phyloP scores from a whole-genome alignment of 1,140 invertebrate genomes.

The Aplysia californica region DNA sequence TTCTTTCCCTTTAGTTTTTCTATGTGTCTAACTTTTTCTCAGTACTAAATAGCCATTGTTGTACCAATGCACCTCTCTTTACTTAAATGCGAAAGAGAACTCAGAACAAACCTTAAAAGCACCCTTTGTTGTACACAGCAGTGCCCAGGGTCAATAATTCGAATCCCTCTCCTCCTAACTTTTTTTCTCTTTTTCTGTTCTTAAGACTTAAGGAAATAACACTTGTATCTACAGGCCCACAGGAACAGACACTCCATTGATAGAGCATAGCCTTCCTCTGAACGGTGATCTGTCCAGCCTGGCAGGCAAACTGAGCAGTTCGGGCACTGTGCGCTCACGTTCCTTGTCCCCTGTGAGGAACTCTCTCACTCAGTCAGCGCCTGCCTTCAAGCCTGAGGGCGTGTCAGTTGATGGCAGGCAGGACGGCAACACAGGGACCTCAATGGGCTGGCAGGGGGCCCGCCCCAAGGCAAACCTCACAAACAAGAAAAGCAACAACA shows the following conservation, averaged over 20 bases:
- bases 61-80: too few species aligned
- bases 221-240: not conserved
- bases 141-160: too few species aligned
- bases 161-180: too few species aligned
- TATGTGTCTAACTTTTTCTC: too few species aligned
- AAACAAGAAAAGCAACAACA: constrained; percentile 2
- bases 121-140: too few species aligned
- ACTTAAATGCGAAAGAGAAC: too few species aligned
- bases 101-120: too few species aligned
- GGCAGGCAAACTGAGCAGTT: not conserved
- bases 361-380: constrained; percentile 48
- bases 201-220: too few species aligned
- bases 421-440: not conserved
- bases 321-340: constrained; percentile 28
- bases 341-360: constrained; percentile 52
- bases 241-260: not conserved
- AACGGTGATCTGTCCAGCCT: not conserved
- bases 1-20: too few species aligned
- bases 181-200: too few species aligned
- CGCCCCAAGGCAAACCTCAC: not conserved
- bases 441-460: constrained; percentile 3
- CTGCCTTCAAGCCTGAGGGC: constrained; percentile 42
- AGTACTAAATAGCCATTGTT: too few species aligned
- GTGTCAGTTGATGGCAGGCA: not conserved
- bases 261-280: not conserved